Conservation (phyloP, 1,140 invertebrate genomes). For the Cherax quadricarinatus region DNA sequence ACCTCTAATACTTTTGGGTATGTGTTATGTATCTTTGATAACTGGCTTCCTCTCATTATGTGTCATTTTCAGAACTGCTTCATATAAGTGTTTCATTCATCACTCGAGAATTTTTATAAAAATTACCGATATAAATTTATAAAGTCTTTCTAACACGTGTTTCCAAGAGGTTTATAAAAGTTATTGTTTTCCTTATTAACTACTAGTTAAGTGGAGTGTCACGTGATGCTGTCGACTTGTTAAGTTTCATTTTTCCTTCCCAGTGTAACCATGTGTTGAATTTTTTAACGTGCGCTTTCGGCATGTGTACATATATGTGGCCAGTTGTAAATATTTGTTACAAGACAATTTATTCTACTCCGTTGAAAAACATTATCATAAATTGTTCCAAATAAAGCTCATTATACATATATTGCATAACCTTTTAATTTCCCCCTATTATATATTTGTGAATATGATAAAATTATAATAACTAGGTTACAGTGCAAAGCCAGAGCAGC, state of each 20-base stretch:
- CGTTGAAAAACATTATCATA: slow-evolving; percentile 65
- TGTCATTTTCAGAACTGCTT: background rate
- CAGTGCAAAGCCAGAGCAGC: no score
- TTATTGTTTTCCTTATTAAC: background rate
- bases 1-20: background rate
- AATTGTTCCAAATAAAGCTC: slow-evolving; percentile 70
- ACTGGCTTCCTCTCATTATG: background rate
- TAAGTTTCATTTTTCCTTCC: background rate
- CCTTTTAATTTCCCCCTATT: background rate
- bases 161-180: background rate
- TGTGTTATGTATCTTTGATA: background rate
- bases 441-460: no score
- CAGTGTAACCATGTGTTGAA: background rate
- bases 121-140: background rate
- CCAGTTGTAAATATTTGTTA: slow-evolving; percentile 70
- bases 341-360: slow-evolving; percentile 65
- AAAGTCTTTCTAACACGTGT: background rate
- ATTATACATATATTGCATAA: slow-evolving; percentile 26
- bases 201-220: slow-evolving; percentile 9
- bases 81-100: background rate
- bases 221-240: background rate
- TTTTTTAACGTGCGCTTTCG: slow-evolving; percentile 43
- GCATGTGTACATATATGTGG: slow-evolving; percentile 63
- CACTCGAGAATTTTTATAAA: background rate
- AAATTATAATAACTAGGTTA: no score